Evolutionary conservation across 2,888 invertebrate genomes (phyloP), one percentile per base, ranked within the genome.

Genomic region (Cheilosia soror): DNA sequence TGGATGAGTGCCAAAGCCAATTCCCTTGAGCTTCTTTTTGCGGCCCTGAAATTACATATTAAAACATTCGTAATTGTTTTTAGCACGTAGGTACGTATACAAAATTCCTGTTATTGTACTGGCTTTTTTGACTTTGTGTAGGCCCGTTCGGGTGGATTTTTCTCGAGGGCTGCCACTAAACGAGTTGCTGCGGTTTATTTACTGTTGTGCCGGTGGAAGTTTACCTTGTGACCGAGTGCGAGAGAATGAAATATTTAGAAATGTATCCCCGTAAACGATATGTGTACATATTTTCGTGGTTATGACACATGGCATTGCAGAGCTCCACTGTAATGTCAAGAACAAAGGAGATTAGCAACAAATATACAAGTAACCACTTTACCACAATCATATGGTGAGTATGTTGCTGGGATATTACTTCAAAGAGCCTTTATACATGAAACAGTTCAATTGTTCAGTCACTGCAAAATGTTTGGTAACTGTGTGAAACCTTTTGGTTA

Each of bases 21-120:
- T 81, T 75, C 62, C 47, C 57, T 81, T 57, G 42, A 63, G 72
- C 60, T 73, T 53, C 73, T 25, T 60, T 25, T 60, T 72, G 9
- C 20, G 51, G 47, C 37, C 53, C 60, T 73, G 44, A 66, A 51
- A 68, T 72, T 80, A 68, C 60, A 68, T 55, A 62, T 55, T 68
- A n/a, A 73, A 62, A 73, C 53, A 66, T 60, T 53, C 60, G 66
- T 73, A 79, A 73, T 79, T 79, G 66, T 73, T 73, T 79, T 79
- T 62, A 55, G 72, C 72, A 66, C 79, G 51, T 65, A 69, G 20
- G 20, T 65, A 69, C 33, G 20, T 20, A 20, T 20, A 20, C 20
- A 20, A 20, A 57, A 62, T 79, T 72, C 57, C 33, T 72, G 71
- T 40, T 25, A 3, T 27, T 27, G 15, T 15, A 37, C 31, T 58